Percentiles rank a stretch among this genome's conserved stretches.
These are phyloP conservation scores for Talpa occidentalis DNA, from an alignment of 2,113 vertebrate species.

Conservation along the genomic window DNA sequence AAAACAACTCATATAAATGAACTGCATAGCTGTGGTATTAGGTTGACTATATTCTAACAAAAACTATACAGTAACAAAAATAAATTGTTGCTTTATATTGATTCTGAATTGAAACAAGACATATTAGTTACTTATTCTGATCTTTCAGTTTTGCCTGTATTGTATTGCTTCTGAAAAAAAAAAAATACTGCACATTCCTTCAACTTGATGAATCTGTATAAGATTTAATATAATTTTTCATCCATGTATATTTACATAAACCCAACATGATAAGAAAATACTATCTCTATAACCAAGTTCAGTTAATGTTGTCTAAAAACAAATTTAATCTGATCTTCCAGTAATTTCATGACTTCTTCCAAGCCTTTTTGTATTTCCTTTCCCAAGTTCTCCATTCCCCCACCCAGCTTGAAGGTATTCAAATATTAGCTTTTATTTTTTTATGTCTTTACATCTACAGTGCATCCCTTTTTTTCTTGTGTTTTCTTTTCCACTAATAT, in stretches of 20 bases:
- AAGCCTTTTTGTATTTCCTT: background rate
- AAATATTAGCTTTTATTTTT: background rate
- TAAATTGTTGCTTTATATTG: background rate
- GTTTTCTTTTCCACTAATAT: constrained; percentile 8
- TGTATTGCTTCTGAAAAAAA: background rate
- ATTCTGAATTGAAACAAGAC: background rate
- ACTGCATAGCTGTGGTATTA: background rate
- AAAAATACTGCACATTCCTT: background rate
- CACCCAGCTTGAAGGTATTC: background rate
- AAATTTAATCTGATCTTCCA: background rate
- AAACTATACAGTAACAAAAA: background rate
- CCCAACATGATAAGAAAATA: background rate
- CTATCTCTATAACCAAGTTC: background rate
- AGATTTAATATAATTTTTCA: background rate
- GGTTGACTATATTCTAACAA: background rate
- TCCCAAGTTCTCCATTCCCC: background rate
- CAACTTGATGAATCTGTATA: background rate
- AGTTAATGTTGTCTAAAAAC: background rate
- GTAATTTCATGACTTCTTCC: background rate
- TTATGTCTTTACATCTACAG: background rate
- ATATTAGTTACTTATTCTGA: background rate
- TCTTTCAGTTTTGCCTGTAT: background rate
- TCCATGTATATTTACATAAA: background rate
- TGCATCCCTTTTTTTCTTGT: background rate
- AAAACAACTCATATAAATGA: background rate